Conservation (phyloP, 1,140 invertebrate species). For the Bursaphelenchus mucronatus region DNA sequence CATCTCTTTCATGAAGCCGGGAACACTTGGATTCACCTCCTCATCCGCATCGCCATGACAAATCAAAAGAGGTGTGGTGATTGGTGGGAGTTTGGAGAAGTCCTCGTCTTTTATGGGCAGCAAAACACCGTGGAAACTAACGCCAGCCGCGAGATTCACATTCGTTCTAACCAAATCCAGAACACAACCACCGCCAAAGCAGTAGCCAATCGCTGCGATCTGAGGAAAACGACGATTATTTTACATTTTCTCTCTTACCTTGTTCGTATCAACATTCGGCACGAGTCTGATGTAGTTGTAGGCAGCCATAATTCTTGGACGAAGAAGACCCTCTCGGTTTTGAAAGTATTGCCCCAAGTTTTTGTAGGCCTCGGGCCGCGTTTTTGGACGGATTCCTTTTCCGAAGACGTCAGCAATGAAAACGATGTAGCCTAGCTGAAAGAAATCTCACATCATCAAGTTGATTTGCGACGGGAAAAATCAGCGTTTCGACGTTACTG, state of each 20-base stretch:
- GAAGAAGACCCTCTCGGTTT: constrained; percentile 32
- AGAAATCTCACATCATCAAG: constrained; percentile 8
- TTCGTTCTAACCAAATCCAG: constrained; percentile 50
- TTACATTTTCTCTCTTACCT: constrained; percentile 28
- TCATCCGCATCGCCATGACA: constrained; percentile 53
- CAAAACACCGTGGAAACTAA: constrained; percentile 53
- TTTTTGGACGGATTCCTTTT: constrained; percentile 36
- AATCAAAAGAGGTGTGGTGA: constrained; percentile 41
- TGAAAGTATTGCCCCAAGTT: constrained; percentile 34
- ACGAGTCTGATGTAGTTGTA: constrained; percentile 38
- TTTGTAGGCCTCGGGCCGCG: constrained; percentile 37
- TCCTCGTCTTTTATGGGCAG: constrained; percentile 33
- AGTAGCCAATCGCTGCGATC: constrained; percentile 52
- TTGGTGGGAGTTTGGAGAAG: constrained; percentile 26
- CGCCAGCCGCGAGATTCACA: constrained; percentile 41
- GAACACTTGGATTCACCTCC: constrained; percentile 29
- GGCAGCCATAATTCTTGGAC: constrained; percentile 33
- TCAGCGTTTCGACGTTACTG: too few relatives aligned
- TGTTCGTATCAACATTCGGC: constrained; percentile 37
- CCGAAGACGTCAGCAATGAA: constrained; percentile 51
- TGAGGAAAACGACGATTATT: constrained; percentile 24
- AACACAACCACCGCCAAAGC: constrained; percentile 55
- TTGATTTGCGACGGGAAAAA: not conserved
- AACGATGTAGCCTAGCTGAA: constrained; percentile 49
- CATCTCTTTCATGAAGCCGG: constrained; percentile 45